These are phyloP conservation scores for Therioaphis trifolii DNA, from an alignment of 2,888 invertebrate genomes.

Conservation along the genomic window DNA sequence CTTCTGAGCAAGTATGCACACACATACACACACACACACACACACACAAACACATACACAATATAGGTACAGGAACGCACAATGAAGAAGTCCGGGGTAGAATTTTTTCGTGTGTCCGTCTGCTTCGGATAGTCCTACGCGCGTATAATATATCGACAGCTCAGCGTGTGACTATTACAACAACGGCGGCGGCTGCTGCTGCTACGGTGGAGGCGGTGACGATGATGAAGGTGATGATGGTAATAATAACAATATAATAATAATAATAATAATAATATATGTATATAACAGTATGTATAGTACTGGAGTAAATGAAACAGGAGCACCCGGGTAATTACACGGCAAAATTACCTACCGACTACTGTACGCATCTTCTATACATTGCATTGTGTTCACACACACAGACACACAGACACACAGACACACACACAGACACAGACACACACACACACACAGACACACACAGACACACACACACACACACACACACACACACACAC, in stretches of 20 bases:
- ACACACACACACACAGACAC: constrained; percentile 10
- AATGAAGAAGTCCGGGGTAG: constrained; percentile 15
- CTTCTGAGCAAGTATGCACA: neutral
- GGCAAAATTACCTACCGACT: constrained; percentile 64
- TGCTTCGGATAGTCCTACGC: neutral
- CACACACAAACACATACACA: neutral
- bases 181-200: neutral
- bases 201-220: too few relatives aligned
- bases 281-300: neutral
- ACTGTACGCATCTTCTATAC: constrained; percentile 58
- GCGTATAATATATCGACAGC: constrained; percentile 30
- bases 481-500: too few relatives aligned
- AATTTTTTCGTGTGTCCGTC: constrained; percentile 37
- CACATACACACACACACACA: neutral
- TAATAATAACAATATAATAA: constrained; percentile 11
- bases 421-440: constrained; percentile 16
- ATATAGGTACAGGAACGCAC: neutral
- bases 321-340: constrained; percentile 64
- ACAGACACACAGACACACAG: neutral
- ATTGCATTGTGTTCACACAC: constrained; percentile 43
- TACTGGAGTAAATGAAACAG: constrained; percentile 59
- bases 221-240: neutral
- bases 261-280: constrained; percentile 22
- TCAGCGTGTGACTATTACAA: constrained; percentile 50
- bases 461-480: neutral